Conservation (phyloP, 92 coral and sea anemone genomes). For the Blastomussa wellsi region DNA sequence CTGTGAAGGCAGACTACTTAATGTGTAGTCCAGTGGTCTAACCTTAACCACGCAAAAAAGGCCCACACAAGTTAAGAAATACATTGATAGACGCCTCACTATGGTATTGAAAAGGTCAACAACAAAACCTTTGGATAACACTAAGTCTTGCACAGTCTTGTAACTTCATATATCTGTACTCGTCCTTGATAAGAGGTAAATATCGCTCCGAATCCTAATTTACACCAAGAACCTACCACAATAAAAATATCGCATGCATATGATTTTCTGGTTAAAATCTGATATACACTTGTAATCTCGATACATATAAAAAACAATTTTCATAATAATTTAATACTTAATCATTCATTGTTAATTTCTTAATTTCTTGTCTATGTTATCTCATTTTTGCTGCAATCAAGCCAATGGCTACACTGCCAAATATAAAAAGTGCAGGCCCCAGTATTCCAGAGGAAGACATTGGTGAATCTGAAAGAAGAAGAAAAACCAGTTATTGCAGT, state of each 20-base stretch:
- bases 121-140: too few relatives aligned
- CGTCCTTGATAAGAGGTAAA: not conserved
- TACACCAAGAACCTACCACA: not conserved
- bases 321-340: slow-evolving; percentile 4
- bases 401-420: slow-evolving; percentile 68
- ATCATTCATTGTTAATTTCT: slow-evolving; percentile 3
- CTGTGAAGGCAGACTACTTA: too few relatives aligned
- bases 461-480: slow-evolving; percentile 35
- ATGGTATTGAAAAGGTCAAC: too few relatives aligned
- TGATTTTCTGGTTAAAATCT: not conserved
- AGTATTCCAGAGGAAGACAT: slow-evolving; percentile 46
- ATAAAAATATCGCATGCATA: not conserved
- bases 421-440: slow-evolving; percentile 73
- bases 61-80: too few relatives aligned
- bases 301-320: not conserved
- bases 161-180: not conserved
- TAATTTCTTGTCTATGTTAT: slow-evolving; percentile 32
- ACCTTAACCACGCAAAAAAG: too few relatives aligned
- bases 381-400: slow-evolving; percentile 66
- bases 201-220: not conserved
- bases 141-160: too few relatives aligned
- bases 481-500: not conserved
- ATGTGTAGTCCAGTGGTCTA: too few relatives aligned
- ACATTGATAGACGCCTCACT: too few relatives aligned
- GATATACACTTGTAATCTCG: not conserved